A percentile compares a stretch with the other conserved stretches of the same genome.
Evolutionary conservation across 2,888 invertebrate genomes (phyloP).

Genomic region (Eupithecia pulchellata): DNA sequence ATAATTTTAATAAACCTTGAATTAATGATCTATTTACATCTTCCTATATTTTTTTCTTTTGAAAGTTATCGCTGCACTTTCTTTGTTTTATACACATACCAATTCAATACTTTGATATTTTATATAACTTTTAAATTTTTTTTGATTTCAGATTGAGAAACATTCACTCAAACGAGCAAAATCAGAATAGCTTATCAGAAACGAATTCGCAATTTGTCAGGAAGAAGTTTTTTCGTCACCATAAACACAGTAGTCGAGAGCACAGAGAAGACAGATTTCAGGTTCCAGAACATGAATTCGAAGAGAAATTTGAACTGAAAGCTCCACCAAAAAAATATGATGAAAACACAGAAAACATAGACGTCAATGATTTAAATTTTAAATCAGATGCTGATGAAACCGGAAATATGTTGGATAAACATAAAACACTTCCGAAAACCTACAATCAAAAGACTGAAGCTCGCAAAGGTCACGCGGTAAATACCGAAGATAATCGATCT

Average conservation of each 20-base stretch:
- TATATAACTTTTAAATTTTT: too few species aligned
- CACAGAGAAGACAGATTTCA: conserved; percentile 63
- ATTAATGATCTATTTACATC: background rate
- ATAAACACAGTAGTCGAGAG: conserved; percentile 63
- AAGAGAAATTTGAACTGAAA: conserved; percentile 84
- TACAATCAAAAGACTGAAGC: background rate
- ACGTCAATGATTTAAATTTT: background rate
- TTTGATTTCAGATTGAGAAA: conserved; percentile 68
- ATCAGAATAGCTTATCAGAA: conserved; percentile 59
- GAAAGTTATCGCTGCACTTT: background rate
- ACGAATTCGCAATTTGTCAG: conserved; percentile 54
- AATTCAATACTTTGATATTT: too few species aligned
- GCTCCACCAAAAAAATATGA: conserved; percentile 70
- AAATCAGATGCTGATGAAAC: background rate
- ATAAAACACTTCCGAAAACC: conserved; percentile 76
- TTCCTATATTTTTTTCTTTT: background rate
- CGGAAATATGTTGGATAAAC: conserved; percentile 67
- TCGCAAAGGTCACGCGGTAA: background rate
- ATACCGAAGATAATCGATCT: background rate
- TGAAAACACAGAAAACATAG: background rate
- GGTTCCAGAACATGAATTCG: conserved; percentile 86
- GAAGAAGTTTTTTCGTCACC: conserved; percentile 78
- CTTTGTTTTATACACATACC: background rate
- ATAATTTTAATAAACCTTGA: background rate
- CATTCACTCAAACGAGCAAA: conserved; percentile 69